Percentiles rank a stretch among this genome's conserved stretches.
phyloP scores from a whole-genome alignment of 2,888 invertebrate species.

The Lasioglossum oenotherae region DNA sequence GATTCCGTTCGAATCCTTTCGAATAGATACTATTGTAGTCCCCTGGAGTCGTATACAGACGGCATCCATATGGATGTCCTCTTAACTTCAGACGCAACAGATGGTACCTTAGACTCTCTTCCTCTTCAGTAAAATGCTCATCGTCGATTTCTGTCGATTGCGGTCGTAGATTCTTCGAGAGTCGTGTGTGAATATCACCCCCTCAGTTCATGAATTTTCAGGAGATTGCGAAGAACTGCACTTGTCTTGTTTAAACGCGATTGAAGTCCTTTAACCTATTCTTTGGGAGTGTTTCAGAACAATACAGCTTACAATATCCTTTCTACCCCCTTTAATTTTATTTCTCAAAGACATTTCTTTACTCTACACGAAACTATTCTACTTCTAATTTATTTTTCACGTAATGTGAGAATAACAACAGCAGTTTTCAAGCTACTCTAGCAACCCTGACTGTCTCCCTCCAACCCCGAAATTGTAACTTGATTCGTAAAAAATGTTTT shows the following conservation, averaged over 20 bases:
- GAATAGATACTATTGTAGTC: neutral
- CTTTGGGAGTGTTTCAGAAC: neutral
- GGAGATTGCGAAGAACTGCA: neutral
- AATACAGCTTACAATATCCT: neutral
- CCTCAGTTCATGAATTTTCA: neutral
- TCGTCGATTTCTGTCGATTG: neutral
- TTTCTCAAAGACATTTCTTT: neutral
- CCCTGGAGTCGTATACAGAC: neutral
- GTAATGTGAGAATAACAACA: neutral
- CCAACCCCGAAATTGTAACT: neutral
- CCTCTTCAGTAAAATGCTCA: neutral
- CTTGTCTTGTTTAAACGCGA: neutral
- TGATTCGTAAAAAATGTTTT: neutral
- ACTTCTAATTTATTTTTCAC: neutral
- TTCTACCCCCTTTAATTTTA: neutral
- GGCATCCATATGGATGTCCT: neutral
- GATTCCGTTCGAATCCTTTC: slow-evolving; percentile 8
- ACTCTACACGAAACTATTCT: neutral
- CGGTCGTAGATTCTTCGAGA: neutral
- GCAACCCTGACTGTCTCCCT: neutral
- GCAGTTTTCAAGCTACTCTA: neutral
- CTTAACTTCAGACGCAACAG: slow-evolving; percentile 11
- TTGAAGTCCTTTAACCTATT: neutral
- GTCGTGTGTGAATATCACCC: neutral
- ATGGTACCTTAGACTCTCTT: neutral